These are phyloP conservation scores for Oeneis ivallda DNA, from an alignment of 2,888 invertebrate species.

Conservation along the genomic window DNA sequence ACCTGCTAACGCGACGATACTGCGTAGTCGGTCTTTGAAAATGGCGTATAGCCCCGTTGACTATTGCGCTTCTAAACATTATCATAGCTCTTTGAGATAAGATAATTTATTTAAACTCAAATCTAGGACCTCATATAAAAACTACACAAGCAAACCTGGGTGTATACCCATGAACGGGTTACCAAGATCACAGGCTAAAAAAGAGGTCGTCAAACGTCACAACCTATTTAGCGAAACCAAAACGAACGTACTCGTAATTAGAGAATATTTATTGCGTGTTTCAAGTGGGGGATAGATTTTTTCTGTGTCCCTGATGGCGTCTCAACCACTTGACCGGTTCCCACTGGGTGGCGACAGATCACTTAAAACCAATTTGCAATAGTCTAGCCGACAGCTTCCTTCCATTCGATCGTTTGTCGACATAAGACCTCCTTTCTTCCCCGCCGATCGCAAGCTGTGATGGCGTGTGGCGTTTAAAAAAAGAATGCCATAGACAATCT, in stretches of 20 bases:
- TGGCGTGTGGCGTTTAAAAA: slow-evolving; percentile 62
- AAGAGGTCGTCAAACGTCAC: not conserved
- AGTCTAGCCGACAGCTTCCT: slow-evolving; percentile 73
- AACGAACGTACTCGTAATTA: slow-evolving; percentile 40
- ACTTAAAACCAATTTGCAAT: slow-evolving; percentile 76
- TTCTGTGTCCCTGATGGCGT: slow-evolving; percentile 56
- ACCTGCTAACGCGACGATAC: no score
- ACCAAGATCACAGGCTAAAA: not conserved
- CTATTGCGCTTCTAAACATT: no score
- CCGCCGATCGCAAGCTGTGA: slow-evolving; percentile 59
- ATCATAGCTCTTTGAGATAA: no score
- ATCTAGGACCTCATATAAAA: no score
- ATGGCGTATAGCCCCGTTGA: no score
- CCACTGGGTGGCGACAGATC: slow-evolving; percentile 80
- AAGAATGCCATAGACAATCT: slow-evolving; percentile 48
- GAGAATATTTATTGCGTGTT: slow-evolving; percentile 63
- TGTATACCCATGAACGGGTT: no score
- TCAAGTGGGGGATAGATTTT: slow-evolving; percentile 54
- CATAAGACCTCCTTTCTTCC: slow-evolving; percentile 46
- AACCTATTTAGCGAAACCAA: slow-evolving; percentile 25
- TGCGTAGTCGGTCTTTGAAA: no score
- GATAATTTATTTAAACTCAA: no score
- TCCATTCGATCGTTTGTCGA: slow-evolving; percentile 46
- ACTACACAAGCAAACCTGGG: no score
- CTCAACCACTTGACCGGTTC: slow-evolving; percentile 64